Percentiles rank a stretch among this genome's conserved stretches.
Conservation (phyloP, 2,113 vertebrate species). For the Serilophus lunatus region DNA sequence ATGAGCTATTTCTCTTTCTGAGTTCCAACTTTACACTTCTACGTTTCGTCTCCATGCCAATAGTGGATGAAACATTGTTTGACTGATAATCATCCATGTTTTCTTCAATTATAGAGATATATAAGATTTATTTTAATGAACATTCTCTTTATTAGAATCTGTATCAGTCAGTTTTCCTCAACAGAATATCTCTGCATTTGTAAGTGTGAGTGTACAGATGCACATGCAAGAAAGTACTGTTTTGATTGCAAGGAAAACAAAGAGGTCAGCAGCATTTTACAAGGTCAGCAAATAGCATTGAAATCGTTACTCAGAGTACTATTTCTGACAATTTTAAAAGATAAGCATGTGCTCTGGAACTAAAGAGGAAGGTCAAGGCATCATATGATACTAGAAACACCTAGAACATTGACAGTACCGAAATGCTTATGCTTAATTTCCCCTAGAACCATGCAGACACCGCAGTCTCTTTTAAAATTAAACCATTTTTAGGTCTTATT, state of each 20-base stretch:
- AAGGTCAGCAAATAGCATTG: neutral
- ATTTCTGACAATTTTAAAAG: neutral
- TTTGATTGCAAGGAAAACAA: neutral
- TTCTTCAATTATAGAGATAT: neutral
- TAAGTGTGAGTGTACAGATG: accelerated
- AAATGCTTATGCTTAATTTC: neutral
- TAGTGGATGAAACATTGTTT: neutral
- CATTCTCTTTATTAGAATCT: neutral
- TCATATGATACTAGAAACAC: neutral
- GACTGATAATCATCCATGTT: neutral
- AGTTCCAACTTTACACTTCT: neutral
- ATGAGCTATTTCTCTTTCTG: neutral
- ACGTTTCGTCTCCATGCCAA: neutral
- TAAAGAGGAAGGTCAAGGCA: neutral
- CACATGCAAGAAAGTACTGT: neutral
- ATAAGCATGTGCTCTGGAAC: neutral
- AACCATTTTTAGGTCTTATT: neutral
- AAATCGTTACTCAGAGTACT: neutral
- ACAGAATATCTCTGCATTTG: neutral
- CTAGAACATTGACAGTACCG: neutral
- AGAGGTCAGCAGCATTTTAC: neutral
- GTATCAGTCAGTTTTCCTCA: neutral
- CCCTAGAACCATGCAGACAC: neutral
- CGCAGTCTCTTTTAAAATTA: neutral
- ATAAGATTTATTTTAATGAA: neutral